phyloP scores from a whole-genome alignment of 2,113 vertebrate species.

The Spheniscus mendiculus region DNA sequence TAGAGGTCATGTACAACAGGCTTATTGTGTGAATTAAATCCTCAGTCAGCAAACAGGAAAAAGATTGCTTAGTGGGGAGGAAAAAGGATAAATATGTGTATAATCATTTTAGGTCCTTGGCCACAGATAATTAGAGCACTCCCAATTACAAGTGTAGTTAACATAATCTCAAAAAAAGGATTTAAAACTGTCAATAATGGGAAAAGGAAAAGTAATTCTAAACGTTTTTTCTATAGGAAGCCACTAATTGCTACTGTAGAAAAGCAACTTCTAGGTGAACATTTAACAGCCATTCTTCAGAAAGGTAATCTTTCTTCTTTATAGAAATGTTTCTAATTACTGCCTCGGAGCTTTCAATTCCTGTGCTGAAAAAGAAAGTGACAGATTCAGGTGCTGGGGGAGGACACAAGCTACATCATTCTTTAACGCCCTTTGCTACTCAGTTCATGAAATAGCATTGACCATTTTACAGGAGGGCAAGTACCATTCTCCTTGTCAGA shows the following conservation, averaged over 20 bases:
- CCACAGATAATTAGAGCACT: background rate
- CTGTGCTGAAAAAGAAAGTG: background rate
- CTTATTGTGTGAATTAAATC: background rate
- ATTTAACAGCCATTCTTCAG: constrained; percentile 94
- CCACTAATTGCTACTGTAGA: constrained; percentile 96
- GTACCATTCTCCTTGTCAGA: background rate
- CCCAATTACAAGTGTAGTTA: background rate
- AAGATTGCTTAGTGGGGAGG: background rate
- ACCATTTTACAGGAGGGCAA: background rate
- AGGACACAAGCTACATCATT: background rate
- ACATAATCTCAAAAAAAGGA: background rate
- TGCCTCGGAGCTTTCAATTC: constrained; percentile 26
- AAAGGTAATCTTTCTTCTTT: constrained; percentile 85
- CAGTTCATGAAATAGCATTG: background rate
- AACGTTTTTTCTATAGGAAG: constrained; percentile 83
- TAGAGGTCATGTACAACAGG: background rate
- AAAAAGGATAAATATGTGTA: background rate
- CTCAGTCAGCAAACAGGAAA: background rate
- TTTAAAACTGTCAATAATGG: constrained; percentile 32
- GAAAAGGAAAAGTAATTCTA: constrained; percentile 68
- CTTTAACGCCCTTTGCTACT: background rate
- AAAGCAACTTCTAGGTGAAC: constrained; percentile 98
- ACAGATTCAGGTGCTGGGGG: background rate
- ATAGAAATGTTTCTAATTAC: constrained; percentile 32
- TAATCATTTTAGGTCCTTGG: background rate